These are phyloP conservation scores for Arenaria interpres DNA, from an alignment of 2,113 vertebrate species.

Conservation along the genomic window DNA sequence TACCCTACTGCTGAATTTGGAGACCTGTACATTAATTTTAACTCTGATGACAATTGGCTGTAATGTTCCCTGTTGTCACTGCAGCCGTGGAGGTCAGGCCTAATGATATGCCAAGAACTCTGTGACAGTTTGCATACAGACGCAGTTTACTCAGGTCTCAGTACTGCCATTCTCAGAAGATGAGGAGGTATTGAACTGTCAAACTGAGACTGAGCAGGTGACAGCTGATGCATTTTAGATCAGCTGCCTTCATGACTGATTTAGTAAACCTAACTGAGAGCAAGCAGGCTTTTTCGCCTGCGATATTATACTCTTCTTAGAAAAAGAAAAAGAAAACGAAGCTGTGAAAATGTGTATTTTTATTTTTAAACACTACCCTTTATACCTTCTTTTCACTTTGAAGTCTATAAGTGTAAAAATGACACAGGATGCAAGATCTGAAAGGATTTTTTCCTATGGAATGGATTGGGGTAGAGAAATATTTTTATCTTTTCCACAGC, in stretches of 20 bases:
- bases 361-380: slow-evolving; percentile 9
- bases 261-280: slow-evolving; percentile 60
- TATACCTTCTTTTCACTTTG: background rate
- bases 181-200: slow-evolving; percentile 74
- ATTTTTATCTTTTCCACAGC: background rate
- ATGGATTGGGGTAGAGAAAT: background rate
- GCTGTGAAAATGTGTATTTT: background rate
- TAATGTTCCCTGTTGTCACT: slow-evolving; percentile 45
- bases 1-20: background rate
- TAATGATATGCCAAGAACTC: slow-evolving; percentile 69
- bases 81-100: slow-evolving; percentile 60
- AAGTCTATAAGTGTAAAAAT: slow-evolving; percentile 21
- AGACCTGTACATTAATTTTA: slow-evolving; percentile 42
- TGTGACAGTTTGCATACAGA: slow-evolving; percentile 75
- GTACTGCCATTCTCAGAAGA: slow-evolving; percentile 70
- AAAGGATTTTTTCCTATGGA: background rate
- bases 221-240: slow-evolving; percentile 74
- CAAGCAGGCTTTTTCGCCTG: background rate
- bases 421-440: background rate
- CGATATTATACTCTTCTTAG: background rate
- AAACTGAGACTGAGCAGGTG: slow-evolving; percentile 57
- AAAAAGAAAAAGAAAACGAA: background rate
- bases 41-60: slow-evolving; percentile 45
- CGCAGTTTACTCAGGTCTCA: slow-evolving; percentile 64
- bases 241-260: slow-evolving; percentile 62